phyloP scores from a whole-genome alignment of 2,113 vertebrate genomes.

The Ochotona curzoniae region DNA sequence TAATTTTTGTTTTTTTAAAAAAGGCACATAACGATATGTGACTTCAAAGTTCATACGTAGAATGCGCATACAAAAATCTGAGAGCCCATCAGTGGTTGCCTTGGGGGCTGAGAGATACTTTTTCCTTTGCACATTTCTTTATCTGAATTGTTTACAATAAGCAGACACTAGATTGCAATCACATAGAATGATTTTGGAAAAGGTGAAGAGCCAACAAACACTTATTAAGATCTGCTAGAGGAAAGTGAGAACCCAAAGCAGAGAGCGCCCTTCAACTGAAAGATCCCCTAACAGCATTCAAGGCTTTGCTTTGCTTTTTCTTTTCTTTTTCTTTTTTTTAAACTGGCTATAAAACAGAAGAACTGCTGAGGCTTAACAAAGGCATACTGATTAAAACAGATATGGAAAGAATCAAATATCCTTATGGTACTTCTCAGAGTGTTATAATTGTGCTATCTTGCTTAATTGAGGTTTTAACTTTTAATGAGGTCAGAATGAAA shows the following conservation, averaged over 20 bases:
- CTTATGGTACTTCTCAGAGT: constrained; percentile 66
- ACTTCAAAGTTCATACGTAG: constrained; percentile 9
- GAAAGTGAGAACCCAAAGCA: constrained; percentile 16
- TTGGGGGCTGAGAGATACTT: neutral
- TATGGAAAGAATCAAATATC: constrained; percentile 69
- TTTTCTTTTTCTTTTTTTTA: neutral
- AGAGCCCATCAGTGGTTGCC: neutral
- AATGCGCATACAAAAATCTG: neutral
- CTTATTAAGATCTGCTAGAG: neutral
- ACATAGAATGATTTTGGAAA: constrained; percentile 45
- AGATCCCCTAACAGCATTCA: constrained; percentile 27
- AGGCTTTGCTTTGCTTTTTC: no score
- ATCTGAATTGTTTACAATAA: constrained; percentile 12
- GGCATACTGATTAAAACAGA: constrained; percentile 67
- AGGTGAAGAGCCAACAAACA: neutral
- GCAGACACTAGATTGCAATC: neutral
- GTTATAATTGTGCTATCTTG: constrained; percentile 71
- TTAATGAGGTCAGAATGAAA: constrained; percentile 66
- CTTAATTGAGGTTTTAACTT: constrained; percentile 70
- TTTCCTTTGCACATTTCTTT: neutral
- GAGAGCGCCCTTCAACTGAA: constrained; percentile 60
- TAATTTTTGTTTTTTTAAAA: constrained; percentile 39
- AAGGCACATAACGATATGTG: neutral
- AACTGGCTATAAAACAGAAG: constrained; percentile 54
- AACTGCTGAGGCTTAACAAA: constrained; percentile 62